A percentile compares a stretch with the other conserved stretches of the same genome.
These are phyloP conservation scores for Ficedula albicollis DNA, from an alignment of 2,797 vertebrate genomes.

Conservation along the genomic window DNA sequence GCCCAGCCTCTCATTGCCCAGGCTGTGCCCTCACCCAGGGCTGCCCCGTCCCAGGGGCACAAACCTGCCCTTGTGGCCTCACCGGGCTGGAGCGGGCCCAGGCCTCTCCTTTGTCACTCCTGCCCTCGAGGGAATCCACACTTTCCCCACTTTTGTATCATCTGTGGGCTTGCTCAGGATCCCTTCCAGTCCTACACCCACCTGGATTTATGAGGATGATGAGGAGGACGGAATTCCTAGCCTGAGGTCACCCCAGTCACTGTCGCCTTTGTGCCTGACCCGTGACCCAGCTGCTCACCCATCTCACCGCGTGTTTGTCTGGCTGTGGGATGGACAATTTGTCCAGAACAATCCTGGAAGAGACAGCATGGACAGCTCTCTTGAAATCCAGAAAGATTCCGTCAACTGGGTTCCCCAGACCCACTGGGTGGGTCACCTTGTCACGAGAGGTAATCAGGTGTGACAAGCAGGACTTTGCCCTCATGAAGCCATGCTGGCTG, in stretches of 20 bases:
- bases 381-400: too few species aligned
- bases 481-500: background rate
- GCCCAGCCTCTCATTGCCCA: too few species aligned
- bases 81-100: accelerated
- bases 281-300: background rate
- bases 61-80: too few species aligned
- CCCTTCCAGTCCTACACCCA: background rate
- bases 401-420: background rate
- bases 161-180: background rate
- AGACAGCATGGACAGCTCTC: background rate
- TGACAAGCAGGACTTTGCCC: background rate
- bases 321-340: too few species aligned
- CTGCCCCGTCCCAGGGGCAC: too few species aligned
- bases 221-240: background rate
- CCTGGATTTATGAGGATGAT: background rate
- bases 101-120: background rate
- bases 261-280: background rate
- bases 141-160: background rate
- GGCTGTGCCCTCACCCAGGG: accelerated
- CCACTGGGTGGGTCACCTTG: background rate
- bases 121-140: accelerated
- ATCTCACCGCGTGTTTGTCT: background rate
- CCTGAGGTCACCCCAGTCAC: too few species aligned
- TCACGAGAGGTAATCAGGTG: background rate
- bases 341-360: background rate